Evolutionary conservation across 2,113 vertebrate genomes (phyloP), one percentile per base, ranked within the genome.

Genomic region (Globicephala melas): DNA sequence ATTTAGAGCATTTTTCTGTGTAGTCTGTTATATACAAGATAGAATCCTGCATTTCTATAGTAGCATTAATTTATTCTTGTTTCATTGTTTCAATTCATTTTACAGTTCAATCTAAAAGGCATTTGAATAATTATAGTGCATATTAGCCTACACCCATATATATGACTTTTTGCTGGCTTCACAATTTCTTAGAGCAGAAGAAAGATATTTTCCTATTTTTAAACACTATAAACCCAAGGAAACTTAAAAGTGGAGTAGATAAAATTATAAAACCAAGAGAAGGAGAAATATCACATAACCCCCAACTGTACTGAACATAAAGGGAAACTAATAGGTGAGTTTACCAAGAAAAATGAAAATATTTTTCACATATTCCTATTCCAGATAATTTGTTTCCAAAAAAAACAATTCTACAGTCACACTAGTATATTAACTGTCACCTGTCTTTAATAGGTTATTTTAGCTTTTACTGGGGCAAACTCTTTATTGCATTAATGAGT

Each of bases 21-120:
- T n/a, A 28, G 14, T 21, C 41, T 73, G 36, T 79, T 44, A 12
- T 26, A 21, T 28, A 26, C 31, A 62, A 89, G 33, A n/a, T 11
- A 89, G 77, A 63, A 41, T n/a, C 70, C 67, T 85, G 13, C 9
- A 31, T 73, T 96, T 90, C 74, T 88, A 18, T 80, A 76, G 44
- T 28, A 93, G 87, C 31, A 44, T 55, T 2, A 82, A 92, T 90
- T 80, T 77, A 83, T 62, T 58, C 33, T 92, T 63, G 8, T 36
- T 77, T 86, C 93, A 31, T 36, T 73, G 33, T 62, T 74, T 79
- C 73, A 62, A 89, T 74, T 96, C 73, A 92, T 47, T 95, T 88
- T 88, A 80, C 4, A 65, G 17, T 76, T 94, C 60, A 82, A 50
- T 93, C 36, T 89, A 79, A 88, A 96, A 88, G 68, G 38, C 10